Percentiles rank a stretch among this genome's conserved stretches.
Evolutionary conservation across 2,888 invertebrate species (phyloP).

Genomic region (Drosophila algonquin): DNA sequence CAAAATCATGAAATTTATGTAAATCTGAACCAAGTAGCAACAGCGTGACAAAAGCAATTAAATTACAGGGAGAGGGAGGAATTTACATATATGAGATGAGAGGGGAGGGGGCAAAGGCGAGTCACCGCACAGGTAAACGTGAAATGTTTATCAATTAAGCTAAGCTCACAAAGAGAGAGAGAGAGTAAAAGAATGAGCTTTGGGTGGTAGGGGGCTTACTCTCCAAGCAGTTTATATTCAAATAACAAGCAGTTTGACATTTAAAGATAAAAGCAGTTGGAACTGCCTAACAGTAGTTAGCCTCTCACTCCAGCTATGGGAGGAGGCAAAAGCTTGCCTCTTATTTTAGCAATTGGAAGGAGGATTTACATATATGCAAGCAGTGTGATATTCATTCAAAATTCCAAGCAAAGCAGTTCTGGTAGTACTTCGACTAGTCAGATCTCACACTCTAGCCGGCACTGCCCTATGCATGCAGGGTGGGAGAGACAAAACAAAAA

Average conservation of each 20-base stretch:
- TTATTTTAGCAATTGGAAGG: not conserved
- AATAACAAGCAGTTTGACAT: not conserved
- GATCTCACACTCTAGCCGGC: no score
- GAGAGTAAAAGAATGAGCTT: not conserved
- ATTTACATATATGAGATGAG: not conserved
- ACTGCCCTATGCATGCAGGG: not conserved
- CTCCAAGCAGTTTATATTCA: not conserved
- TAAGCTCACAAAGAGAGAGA: not conserved
- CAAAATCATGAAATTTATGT: constrained; percentile 58
- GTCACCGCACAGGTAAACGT: constrained; percentile 48
- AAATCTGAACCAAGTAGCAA: constrained; percentile 12
- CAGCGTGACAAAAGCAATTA: constrained; percentile 9
- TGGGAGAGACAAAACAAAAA: not conserved
- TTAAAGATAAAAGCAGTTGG: not conserved
- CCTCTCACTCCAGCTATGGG: not conserved
- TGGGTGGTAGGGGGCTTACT: not conserved
- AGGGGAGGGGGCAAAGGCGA: not conserved
- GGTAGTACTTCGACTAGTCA: no score
- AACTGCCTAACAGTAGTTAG: not conserved
- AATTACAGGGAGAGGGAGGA: constrained; percentile 20
- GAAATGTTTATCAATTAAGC: constrained; percentile 55
- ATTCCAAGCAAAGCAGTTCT: no score
- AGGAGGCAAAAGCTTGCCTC: not conserved
- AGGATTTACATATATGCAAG: not conserved
- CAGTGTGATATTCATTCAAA: not conserved